Percentiles rank a stretch among this genome's conserved stretches.
phyloP scores from a whole-genome alignment of 1,140 invertebrate genomes.

The Gonatopus flavifemur region DNA sequence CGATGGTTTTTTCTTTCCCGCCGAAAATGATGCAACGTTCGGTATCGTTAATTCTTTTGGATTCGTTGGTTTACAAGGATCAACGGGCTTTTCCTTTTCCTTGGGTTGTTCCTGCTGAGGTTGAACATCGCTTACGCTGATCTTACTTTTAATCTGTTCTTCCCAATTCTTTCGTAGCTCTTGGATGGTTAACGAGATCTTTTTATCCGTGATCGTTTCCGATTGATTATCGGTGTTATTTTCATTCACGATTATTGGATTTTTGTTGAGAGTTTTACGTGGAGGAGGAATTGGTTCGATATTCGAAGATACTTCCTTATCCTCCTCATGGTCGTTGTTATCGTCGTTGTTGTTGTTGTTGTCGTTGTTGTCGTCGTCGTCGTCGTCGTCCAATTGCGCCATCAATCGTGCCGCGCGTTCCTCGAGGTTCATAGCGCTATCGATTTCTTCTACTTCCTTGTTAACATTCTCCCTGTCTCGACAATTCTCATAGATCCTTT shows the following conservation, averaged over 20 bases:
- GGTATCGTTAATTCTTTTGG: too few relatives aligned
- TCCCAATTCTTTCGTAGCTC: slow-evolving; percentile 51
- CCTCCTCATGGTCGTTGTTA: slow-evolving; percentile 13
- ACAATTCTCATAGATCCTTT: slow-evolving; percentile 50
- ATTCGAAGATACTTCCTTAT: neutral
- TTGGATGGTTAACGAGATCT: slow-evolving; percentile 29
- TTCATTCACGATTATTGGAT: slow-evolving; percentile 3
- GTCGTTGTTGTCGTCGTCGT: slow-evolving; percentile 5
- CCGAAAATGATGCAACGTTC: too few relatives aligned
- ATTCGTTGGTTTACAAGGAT: too few relatives aligned
- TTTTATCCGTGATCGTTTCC: neutral
- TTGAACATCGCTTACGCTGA: too few relatives aligned
- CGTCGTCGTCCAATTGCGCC: slow-evolving; percentile 45
- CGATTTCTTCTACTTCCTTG: slow-evolving; percentile 7
- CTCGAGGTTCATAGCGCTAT: slow-evolving; percentile 32
- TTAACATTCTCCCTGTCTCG: slow-evolving; percentile 37
- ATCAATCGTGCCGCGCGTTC: slow-evolving; percentile 44
- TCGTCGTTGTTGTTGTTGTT: slow-evolving; percentile 11
- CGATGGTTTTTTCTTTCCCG: slow-evolving; percentile 7
- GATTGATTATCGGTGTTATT: slow-evolving; percentile 6
- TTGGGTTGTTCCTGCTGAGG: neutral
- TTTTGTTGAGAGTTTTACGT: slow-evolving; percentile 14
- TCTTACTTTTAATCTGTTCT: slow-evolving; percentile 39
- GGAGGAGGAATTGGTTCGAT: slow-evolving; percentile 9
- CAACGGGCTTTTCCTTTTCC: too few relatives aligned